Evolutionary conservation across 2,113 vertebrate species (phyloP).

Genomic region (Chloropsis cyanopogon): DNA sequence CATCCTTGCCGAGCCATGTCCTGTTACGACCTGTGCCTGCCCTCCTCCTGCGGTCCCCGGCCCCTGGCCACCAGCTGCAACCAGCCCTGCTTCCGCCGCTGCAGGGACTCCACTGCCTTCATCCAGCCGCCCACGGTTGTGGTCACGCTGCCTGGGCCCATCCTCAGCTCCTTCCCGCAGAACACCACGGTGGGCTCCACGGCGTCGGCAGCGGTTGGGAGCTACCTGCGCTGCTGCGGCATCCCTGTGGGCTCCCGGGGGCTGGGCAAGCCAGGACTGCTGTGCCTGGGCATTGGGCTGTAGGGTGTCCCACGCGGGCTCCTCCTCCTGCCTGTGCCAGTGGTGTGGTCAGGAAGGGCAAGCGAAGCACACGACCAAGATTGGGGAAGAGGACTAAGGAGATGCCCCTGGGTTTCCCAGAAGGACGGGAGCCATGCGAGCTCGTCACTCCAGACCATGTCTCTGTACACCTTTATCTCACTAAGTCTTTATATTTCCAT

Average conservation of each 20-base stretch:
- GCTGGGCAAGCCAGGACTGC: neutral
- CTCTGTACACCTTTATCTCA: neutral
- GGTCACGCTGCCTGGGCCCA: conserved; percentile 47
- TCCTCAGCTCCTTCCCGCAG: conserved; percentile 47
- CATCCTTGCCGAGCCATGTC: neutral
- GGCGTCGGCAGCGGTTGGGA: neutral
- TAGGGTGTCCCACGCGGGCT: rapidly evolving
- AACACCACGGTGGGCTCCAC: conserved; percentile 22
- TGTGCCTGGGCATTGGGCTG: neutral
- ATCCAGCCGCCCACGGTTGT: conserved; percentile 22
- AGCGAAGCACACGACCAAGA: neutral
- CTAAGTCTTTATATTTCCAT: neutral
- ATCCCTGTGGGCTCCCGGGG: neutral
- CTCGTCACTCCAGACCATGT: neutral
- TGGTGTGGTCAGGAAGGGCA: neutral
- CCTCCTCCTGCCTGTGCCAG: neutral
- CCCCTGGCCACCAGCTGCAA: conserved; percentile 41
- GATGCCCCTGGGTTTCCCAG: neutral
- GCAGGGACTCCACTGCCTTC: neutral
- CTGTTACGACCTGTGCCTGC: conserved; percentile 48
- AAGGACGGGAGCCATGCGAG: neutral
- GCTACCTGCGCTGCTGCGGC: conserved; percentile 31
- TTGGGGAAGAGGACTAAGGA: neutral
- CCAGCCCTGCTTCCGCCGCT: conserved; percentile 43
- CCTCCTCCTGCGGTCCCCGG: neutral